These are phyloP conservation scores for Pungitius pungitius DNA, from an alignment of 2,113 vertebrate genomes.

Conservation along the genomic window DNA sequence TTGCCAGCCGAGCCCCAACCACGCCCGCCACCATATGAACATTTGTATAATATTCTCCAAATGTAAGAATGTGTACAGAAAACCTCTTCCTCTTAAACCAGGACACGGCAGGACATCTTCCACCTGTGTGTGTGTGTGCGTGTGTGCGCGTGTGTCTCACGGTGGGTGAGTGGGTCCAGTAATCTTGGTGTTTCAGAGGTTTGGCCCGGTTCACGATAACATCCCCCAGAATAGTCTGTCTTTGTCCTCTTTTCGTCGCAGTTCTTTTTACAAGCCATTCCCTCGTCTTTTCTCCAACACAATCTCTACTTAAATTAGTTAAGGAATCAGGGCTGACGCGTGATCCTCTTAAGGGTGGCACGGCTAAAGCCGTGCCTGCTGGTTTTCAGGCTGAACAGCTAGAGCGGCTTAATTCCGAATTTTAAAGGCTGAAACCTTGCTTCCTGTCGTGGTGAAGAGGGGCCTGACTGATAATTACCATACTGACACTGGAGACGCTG, in stretches of 20 bases:
- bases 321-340: neutral
- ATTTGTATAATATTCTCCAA: too few species aligned
- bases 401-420: neutral
- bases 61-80: too few species aligned
- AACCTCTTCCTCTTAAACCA: neutral
- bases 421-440: neutral
- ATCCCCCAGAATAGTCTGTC: conserved; percentile 18
- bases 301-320: conserved; percentile 4
- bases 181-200: conserved; percentile 11
- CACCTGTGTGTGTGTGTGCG: neutral
- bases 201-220: conserved; percentile 40
- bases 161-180: conserved; percentile 17
- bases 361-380: neutral
- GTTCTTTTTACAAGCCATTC: neutral
- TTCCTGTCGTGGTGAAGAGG: neutral
- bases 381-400: neutral
- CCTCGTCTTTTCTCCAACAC: conserved; percentile 1
- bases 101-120: neutral
- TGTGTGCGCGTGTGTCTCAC: conserved; percentile 15
- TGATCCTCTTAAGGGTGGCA: neutral
- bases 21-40: too few species aligned
- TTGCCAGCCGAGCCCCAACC: too few species aligned
- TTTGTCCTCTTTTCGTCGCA: neutral
- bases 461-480: neutral
- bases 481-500: neutral